These are phyloP conservation scores for Phoenicopterus ruber DNA, from an alignment of 2,113 vertebrate genomes.

Conservation along the genomic window DNA sequence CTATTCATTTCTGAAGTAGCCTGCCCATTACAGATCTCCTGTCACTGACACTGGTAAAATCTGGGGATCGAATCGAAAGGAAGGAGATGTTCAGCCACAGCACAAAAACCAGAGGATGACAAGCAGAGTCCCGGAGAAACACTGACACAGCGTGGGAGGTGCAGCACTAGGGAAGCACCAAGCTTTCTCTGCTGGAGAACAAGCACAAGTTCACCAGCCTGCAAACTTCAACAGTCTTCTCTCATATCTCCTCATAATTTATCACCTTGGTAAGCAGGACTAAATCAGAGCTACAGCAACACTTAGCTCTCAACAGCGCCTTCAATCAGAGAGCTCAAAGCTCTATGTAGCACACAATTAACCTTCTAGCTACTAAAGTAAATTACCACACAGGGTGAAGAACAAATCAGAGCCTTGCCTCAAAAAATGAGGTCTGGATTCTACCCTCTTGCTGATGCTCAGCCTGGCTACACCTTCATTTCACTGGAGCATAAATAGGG, in stretches of 20 bases:
- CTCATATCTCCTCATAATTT: constrained; percentile 38
- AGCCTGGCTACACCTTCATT: background rate
- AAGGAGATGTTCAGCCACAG: background rate
- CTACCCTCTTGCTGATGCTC: background rate
- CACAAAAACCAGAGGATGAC: background rate
- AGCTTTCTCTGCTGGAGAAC: background rate
- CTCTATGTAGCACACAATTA: constrained; percentile 9
- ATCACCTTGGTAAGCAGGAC: background rate
- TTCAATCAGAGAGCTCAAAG: constrained; percentile 39
- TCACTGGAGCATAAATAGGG: background rate
- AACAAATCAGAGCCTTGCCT: background rate
- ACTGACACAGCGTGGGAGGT: background rate
- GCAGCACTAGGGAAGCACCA: background rate
- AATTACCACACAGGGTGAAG: background rate
- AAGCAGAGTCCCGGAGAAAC: background rate
- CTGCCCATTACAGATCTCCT: background rate
- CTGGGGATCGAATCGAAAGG: background rate
- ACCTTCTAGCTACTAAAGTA: constrained; percentile 2
- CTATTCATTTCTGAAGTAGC: background rate
- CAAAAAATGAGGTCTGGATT: background rate
- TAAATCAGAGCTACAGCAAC: constrained; percentile 34
- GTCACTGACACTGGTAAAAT: rapidly evolving
- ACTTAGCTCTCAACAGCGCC: background rate
- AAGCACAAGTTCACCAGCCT: background rate
- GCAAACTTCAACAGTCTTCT: background rate